phyloP scores from a whole-genome alignment of 1,140 invertebrate genomes.

The Dinoponera quadriceps region DNA sequence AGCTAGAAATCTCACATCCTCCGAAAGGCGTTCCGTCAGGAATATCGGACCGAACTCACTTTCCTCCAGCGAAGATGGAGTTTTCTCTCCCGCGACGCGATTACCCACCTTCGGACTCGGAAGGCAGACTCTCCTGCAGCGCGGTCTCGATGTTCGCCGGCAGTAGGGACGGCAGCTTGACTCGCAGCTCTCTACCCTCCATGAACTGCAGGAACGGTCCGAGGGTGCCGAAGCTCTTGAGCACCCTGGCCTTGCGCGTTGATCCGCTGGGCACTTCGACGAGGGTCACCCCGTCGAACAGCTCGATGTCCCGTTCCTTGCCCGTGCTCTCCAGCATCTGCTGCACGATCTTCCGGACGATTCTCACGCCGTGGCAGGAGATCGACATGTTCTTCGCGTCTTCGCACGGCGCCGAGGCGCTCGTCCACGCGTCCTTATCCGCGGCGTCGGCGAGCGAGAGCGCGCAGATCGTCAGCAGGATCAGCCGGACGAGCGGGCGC shows the following conservation, averaged over 20 bases:
- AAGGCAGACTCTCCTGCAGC: constrained; percentile 75
- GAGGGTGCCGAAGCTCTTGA: constrained; percentile 86
- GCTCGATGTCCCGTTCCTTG: constrained; percentile 83
- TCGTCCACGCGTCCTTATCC: constrained; percentile 72
- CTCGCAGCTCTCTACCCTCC: constrained; percentile 89
- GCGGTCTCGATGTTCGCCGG: constrained; percentile 78
- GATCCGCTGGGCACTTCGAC: constrained; percentile 80
- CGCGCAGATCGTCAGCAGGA: constrained; percentile 32
- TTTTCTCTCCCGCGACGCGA: neutral
- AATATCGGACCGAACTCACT: too few species aligned
- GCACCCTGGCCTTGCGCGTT: constrained; percentile 82
- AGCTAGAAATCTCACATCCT: too few species aligned
- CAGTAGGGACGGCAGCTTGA: constrained; percentile 88
- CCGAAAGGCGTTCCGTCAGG: too few species aligned
- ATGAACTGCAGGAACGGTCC: constrained; percentile 88
- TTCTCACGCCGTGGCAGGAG: constrained; percentile 85
- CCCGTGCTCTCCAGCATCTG: constrained; percentile 81
- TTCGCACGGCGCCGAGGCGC: constrained; percentile 77
- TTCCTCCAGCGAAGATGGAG: too few species aligned
- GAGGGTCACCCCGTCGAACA: constrained; percentile 88
- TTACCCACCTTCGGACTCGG: constrained; percentile 70
- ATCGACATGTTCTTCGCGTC: constrained; percentile 82
- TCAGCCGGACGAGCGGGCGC: constrained; percentile 12
- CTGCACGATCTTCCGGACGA: constrained; percentile 84
- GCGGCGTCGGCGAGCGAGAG: neutral